These are phyloP conservation scores for Drosophila oshimai DNA, from an alignment of 1,140 invertebrate species.

Conservation along the genomic window DNA sequence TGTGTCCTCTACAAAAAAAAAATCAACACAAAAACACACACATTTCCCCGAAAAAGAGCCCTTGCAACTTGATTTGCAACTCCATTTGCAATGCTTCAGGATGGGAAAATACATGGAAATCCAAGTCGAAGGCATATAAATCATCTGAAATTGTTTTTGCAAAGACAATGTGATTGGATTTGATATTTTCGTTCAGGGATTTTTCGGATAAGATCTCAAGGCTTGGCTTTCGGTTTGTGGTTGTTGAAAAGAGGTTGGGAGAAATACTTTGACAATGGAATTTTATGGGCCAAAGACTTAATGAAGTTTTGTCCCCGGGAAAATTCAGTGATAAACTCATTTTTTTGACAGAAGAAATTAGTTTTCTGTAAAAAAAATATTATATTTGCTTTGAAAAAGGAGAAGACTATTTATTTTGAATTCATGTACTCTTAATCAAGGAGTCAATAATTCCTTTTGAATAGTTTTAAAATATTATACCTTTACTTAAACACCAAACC, in stretches of 20 bases:
- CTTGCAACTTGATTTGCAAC: constrained; percentile 75
- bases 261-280: neutral
- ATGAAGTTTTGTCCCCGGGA: constrained; percentile 17
- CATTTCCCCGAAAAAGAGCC: constrained; percentile 34
- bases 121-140: constrained; percentile 51
- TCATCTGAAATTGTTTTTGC: constrained; percentile 58
- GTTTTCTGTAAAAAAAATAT: neutral
- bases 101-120: neutral
- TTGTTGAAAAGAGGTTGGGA: neutral
- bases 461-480: no score
- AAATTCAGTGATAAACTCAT: constrained; percentile 5
- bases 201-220: constrained; percentile 43
- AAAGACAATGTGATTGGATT: constrained; percentile 59
- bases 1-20: constrained; percentile 15
- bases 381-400: neutral
- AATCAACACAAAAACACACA: constrained; percentile 11
- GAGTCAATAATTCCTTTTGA: no score
- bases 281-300: constrained; percentile 10
- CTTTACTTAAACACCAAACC: no score
- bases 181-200: constrained; percentile 33
- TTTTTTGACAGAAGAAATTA: no score
- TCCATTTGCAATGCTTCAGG: constrained; percentile 51
- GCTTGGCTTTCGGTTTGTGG: constrained; percentile 28
- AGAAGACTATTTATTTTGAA: neutral
- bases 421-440: no score